phyloP scores from a whole-genome alignment of 2,797 vertebrate genomes.

The Pseudocheirus occidentalis region DNA sequence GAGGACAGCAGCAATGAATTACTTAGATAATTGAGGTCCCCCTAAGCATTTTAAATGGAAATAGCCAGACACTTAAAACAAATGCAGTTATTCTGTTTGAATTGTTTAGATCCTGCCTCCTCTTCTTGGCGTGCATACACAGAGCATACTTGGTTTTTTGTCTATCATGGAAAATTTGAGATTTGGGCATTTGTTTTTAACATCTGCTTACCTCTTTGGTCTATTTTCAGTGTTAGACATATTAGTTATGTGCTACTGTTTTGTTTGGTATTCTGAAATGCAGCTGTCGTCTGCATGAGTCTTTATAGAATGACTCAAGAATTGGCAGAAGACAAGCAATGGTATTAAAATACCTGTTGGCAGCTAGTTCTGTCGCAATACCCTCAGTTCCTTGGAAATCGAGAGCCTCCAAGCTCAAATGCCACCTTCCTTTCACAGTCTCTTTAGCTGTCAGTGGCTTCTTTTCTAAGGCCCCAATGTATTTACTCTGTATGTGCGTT shows the following conservation, averaged over 20 bases:
- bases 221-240: not conserved
- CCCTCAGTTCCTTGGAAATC: not conserved
- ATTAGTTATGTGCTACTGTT: rapidly evolving
- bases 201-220: not conserved
- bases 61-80: not conserved
- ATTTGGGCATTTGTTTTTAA: not conserved
- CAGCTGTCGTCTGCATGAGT: not conserved
- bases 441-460: not conserved
- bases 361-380: not conserved
- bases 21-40: not conserved
- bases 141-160: not conserved
- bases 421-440: not conserved
- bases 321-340: not conserved
- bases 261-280: not conserved
- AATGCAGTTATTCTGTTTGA: not conserved
- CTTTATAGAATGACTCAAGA: not conserved
- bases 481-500: not conserved
- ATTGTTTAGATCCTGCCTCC: not conserved
- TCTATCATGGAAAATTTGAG: not conserved
- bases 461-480: not conserved
- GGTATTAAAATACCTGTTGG: not conserved
- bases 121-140: not conserved
- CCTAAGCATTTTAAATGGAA: not conserved
- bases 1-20: not conserved
- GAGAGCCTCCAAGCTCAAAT: not conserved